phyloP scores from a whole-genome alignment of 2,797 vertebrate genomes.

The Myioborus miniatus region DNA sequence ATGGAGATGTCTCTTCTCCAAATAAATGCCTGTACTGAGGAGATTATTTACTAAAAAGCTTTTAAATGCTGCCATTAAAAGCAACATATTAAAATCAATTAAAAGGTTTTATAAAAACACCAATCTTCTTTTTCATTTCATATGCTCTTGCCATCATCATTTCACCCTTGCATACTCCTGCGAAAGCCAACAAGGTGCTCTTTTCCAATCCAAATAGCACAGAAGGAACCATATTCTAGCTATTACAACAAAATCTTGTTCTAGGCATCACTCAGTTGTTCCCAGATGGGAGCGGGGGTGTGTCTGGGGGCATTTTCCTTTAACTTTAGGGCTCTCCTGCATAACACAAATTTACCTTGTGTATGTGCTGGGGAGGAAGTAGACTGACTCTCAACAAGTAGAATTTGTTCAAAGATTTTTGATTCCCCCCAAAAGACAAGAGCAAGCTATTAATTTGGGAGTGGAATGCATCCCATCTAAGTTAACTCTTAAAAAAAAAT shows the following conservation, averaged over 20 bases:
- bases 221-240: not conserved
- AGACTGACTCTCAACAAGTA: not conserved
- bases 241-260: not conserved
- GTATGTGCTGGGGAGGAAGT: not conserved
- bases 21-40: not conserved
- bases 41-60: slow-evolving; percentile 49
- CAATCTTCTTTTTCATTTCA: not conserved
- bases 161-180: not conserved
- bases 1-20: not conserved
- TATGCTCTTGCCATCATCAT: not conserved
- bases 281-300: not conserved
- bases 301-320: not conserved
- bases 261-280: not conserved
- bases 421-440: not conserved
- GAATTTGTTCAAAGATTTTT: not conserved
- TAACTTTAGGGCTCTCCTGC: not conserved
- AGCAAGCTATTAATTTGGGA: not conserved
- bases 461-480: not conserved
- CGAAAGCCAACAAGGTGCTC: not conserved
- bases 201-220: not conserved
- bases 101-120: slow-evolving; percentile 38
- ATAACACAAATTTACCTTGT: not conserved
- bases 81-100: slow-evolving; percentile 50
- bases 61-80: slow-evolving; percentile 43
- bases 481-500: not conserved